Percentiles rank a stretch among this genome's conserved stretches.
These are phyloP conservation scores for Tragelaphus oryx DNA, from an alignment of 2,797 vertebrate species.

Conservation along the genomic window DNA sequence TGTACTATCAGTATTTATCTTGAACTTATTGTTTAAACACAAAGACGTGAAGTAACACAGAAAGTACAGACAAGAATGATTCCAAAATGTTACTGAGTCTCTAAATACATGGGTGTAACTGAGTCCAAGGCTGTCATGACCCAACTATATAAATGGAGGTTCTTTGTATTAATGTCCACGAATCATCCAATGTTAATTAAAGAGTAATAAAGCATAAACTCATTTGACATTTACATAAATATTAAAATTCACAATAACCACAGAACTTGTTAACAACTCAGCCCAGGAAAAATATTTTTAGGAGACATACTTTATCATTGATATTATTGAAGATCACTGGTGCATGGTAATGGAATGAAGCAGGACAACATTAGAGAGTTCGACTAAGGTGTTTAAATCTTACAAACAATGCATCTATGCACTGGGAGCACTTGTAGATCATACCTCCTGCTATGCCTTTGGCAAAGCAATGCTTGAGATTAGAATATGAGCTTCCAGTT, in stretches of 20 bases:
- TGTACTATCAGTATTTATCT: neutral
- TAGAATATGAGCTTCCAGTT: neutral
- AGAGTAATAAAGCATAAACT: neutral
- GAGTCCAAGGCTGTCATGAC: neutral
- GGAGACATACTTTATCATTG: neutral
- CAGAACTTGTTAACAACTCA: neutral
- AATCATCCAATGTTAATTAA: neutral
- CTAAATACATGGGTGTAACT: neutral
- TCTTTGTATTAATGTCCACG: neutral
- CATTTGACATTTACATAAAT: neutral
- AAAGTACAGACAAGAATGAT: neutral
- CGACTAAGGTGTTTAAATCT: neutral
- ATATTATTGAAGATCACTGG: neutral
- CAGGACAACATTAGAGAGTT: neutral
- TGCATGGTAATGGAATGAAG: neutral
- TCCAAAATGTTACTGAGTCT: neutral
- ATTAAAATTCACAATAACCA: neutral
- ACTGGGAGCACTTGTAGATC: no score
- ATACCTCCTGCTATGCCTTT: neutral
- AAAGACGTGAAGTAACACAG: neutral
- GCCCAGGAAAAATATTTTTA: neutral
- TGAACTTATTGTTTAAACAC: neutral
- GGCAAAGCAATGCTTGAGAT: neutral
- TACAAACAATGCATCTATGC: neutral
- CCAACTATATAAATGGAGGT: neutral